Base-by-base conservation (phyloP, 2,888 invertebrate species). In the Epistrophe grossulariae region DNA sequence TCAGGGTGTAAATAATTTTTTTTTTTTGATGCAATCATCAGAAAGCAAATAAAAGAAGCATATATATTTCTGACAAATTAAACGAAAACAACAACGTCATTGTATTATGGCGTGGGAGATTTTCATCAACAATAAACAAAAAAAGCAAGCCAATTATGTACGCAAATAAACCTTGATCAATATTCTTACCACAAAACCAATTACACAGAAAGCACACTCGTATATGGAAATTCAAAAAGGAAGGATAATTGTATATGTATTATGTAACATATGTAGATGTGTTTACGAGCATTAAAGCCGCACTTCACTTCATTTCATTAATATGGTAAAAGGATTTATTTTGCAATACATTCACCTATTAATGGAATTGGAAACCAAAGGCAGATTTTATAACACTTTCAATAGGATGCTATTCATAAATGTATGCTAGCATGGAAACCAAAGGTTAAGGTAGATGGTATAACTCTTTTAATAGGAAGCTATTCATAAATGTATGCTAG, bases 151-250 rank as follows among this genome's bases (percentile, higher is more conserved):
- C 40, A 40, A 60, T 60, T 60, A 60, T 60, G 19, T 60, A 60
- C 19, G 59, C 11, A 59, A 38, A 59, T 38, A 59, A 59, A 59
- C 59, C 59, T 11, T 17, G 59, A 19, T 38, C 11, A 38, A 59
- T 59, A 59, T 38, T 38, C 59, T 59, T 10, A 35, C 59, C 59
- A 17, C 59, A 38, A 59, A 59, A 59, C 11, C 17, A 59, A 59
- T 59, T 59, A 59, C 3, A 38, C 59, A 59, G 17, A 38, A 38
- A 35, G 35, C 59, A 17, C 8, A 24, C 24, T 24, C 24, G 24
- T 24, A 31, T 31, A 31, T 59, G 38, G 59, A 59, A 38, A 11
- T 35, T 13, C 38, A 17, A 13, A n/a, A 59, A 59, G 5, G n/a
- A 59, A 38, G 35, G n/a, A 38, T 59, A 17, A 59, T n/a, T 59